These are phyloP conservation scores for Acrobasis suavella DNA, from an alignment of 2,888 invertebrate species.

Conservation along the genomic window DNA sequence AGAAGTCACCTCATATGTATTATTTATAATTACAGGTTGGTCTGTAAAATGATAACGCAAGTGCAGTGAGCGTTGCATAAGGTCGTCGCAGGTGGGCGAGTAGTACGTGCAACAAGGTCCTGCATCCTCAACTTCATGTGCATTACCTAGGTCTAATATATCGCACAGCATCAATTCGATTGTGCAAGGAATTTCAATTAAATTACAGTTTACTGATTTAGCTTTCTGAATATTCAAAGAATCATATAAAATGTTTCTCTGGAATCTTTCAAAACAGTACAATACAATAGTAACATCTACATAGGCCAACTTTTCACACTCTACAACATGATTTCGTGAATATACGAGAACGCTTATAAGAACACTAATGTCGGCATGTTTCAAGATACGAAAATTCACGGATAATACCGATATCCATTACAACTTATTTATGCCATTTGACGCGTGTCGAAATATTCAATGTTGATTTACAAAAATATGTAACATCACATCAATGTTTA, in stretches of 20 bases:
- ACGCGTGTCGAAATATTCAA: background rate
- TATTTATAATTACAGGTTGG: conserved; percentile 38
- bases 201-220: too few species aligned
- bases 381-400: too few species aligned
- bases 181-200: too few species aligned
- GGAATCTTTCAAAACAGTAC: too few species aligned
- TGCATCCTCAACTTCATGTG: conserved; percentile 29
- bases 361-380: too few species aligned
- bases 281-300: too few species aligned
- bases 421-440: background rate
- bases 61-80: conserved; percentile 53
- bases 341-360: too few species aligned
- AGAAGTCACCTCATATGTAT: conserved; percentile 31
- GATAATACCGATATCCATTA: background rate
- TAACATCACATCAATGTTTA: background rate
- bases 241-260: too few species aligned
- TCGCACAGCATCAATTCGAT: background rate
- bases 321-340: too few species aligned
- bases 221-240: too few species aligned
- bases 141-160: background rate
- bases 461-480: background rate
- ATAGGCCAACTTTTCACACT: too few species aligned
- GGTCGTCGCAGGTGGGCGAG: conserved; percentile 50
- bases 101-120: conserved; percentile 42
- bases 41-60: conserved; percentile 51